Base-by-base conservation (phyloP, 2,888 invertebrate genomes). In the Acronicta leporina region DNA sequence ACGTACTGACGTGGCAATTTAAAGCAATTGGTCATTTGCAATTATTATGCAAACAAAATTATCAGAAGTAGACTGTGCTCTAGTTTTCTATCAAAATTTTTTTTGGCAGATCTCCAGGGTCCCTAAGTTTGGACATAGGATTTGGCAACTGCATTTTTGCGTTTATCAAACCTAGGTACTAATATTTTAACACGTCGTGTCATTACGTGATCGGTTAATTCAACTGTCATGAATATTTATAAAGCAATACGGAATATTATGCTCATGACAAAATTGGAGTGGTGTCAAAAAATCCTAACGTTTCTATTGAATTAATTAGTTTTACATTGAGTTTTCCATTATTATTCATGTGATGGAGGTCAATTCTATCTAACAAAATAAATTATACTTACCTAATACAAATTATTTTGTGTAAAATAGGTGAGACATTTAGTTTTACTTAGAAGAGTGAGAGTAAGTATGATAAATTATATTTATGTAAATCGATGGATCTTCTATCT, bases 1-100 rank as follows among this genome's bases (percentile, higher is more conserved):
- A 77, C 77, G 77, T 75, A 67, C n/a, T 38, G n/a, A 38, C 68
- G 25, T 43, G 46, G 58, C 59, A 72, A 61, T 76, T 60, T 54
- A 54, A 58, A 60, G 60, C 69, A 66, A 71, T 74, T 69, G 63
- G 54, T 55, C 33, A 59, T 68, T 76, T 59, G 54, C 59, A 68
- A 74, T 73, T 47, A 71, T 76, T 59, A 55, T 44, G 74, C 71
- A 76, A 76, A 67, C 27, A 33, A 51, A 47, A 63, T 59, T 43
- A 61, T 66, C 45, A 62, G 25, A 66, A 64, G 41, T 73, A 14
- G 45, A 52, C 44, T 60, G 16, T 63, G 60, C 9, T 52, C 64
- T 56, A 73, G 57, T 56, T 69, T 46, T 40, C 2, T 52, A 42
- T 47, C 11, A 20, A 41, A 52, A 41, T 27, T 0, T 62, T 63